These are phyloP conservation scores for Rhogogaster chlorosoma DNA, from an alignment of 2,888 invertebrate species.

Conservation along the genomic window DNA sequence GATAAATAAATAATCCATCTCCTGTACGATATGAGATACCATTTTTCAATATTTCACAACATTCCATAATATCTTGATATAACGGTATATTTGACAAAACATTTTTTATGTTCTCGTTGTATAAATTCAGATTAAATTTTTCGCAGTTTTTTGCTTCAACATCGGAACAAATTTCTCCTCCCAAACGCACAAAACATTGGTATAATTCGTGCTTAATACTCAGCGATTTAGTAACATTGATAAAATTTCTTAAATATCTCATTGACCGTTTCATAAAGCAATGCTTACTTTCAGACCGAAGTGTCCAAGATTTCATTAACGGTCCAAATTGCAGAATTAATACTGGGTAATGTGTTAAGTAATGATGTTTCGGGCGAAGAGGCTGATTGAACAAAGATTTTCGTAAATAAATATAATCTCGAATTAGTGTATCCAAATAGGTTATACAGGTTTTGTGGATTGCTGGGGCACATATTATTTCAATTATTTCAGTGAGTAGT, in stretches of 20 bases:
- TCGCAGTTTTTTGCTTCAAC: not conserved
- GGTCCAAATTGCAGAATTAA: slow-evolving; percentile 44
- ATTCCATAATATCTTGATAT: slow-evolving; percentile 30
- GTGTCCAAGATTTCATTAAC: slow-evolving; percentile 48
- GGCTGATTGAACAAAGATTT: not conserved
- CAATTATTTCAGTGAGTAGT: too few relatives aligned
- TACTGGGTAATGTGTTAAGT: slow-evolving; percentile 43
- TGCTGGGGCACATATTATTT: too few relatives aligned
- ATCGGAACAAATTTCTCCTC: not conserved
- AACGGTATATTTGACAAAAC: not conserved
- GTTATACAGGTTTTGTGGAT: too few relatives aligned
- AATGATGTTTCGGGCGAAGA: slow-evolving; percentile 53
- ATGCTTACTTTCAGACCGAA: slow-evolving; percentile 50
- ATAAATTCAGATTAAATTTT: not conserved
- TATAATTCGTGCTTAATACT: slow-evolving; percentile 14
- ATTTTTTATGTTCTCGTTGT: not conserved
- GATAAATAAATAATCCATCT: slow-evolving; percentile 44
- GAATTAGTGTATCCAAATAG: slow-evolving; percentile 18
- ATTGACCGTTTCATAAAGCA: slow-evolving; percentile 36
- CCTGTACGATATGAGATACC: slow-evolving; percentile 55
- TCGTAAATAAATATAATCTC: slow-evolving; percentile 33
- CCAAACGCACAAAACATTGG: slow-evolving; percentile 17
- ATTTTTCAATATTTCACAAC: slow-evolving; percentile 49
- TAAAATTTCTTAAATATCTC: slow-evolving; percentile 41
- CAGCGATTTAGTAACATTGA: slow-evolving; percentile 38